These are phyloP conservation scores for Mormyrus lacerda DNA, from an alignment of 2,113 vertebrate species.

Conservation along the genomic window DNA sequence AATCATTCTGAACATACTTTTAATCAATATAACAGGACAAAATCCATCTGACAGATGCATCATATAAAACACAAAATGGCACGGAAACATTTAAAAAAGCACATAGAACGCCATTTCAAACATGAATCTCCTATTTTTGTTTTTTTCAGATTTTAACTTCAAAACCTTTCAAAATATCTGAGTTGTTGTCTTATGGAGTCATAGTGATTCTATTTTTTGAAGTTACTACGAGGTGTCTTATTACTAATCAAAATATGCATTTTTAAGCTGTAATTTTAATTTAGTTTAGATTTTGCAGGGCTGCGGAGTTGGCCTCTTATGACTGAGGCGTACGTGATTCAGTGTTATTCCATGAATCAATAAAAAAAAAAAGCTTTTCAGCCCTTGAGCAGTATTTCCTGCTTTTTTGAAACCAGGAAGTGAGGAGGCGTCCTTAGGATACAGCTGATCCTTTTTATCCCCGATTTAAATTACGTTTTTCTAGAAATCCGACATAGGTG, in stretches of 20 bases:
- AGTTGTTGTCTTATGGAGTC: neutral
- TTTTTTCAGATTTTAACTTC: neutral
- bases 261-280: neutral
- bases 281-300: neutral
- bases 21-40: neutral
- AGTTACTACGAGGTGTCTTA: neutral
- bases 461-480: neutral
- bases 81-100: neutral
- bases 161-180: neutral
- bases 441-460: neutral
- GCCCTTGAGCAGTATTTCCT: neutral
- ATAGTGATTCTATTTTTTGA: neutral
- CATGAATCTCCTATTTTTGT: no score
- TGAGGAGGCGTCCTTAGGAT: neutral
- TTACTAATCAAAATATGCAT: neutral
- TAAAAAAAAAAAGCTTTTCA: neutral
- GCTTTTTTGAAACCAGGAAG: neutral
- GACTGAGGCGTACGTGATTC: neutral
- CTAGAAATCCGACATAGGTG: neutral
- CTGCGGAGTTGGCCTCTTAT: neutral
- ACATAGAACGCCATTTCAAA: neutral
- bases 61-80: neutral
- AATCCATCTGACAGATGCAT: neutral
- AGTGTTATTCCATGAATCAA: neutral
- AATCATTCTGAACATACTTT: neutral